These are phyloP conservation scores for Aphelinus certus DNA, from an alignment of 1,140 invertebrate genomes.

Conservation along the genomic window DNA sequence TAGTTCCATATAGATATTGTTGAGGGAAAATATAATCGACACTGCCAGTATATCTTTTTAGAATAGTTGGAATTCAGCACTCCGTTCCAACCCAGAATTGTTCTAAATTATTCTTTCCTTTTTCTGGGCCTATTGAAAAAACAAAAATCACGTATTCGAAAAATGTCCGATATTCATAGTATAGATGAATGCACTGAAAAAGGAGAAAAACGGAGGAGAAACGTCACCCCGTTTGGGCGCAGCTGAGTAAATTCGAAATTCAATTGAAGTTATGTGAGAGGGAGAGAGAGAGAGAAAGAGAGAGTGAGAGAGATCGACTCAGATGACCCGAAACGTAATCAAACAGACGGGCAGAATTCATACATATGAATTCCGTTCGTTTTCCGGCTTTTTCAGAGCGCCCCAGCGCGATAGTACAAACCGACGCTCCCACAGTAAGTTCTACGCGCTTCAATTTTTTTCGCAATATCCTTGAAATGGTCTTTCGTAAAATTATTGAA, in stretches of 20 bases:
- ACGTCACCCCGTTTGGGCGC: not conserved
- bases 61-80: not conserved
- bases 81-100: not conserved
- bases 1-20: no score
- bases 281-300: not conserved
- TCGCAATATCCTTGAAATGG: not conserved
- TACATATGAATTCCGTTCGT: conserved; percentile 29
- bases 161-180: not conserved
- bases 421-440: conserved; percentile 3
- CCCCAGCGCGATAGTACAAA: not conserved
- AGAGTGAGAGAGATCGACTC: conserved; percentile 14
- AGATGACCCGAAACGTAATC: conserved; percentile 38
- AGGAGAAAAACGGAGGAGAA: conserved; percentile 17
- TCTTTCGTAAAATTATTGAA: no score
- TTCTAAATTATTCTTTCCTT: no score
- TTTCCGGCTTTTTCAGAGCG: conserved; percentile 23
- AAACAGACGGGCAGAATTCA: conserved; percentile 30
- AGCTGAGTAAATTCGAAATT: conserved; percentile 36
- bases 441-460: conserved; percentile 4
- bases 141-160: no score
- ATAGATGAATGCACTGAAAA: conserved; percentile 17
- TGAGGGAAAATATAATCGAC: no score
- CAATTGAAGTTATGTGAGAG: conserved; percentile 14
- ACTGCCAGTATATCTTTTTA: not conserved
- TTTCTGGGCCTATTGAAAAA: no score